phyloP scores from a whole-genome alignment of 2,797 vertebrate genomes.

The Coregonus suidteri region DNA sequence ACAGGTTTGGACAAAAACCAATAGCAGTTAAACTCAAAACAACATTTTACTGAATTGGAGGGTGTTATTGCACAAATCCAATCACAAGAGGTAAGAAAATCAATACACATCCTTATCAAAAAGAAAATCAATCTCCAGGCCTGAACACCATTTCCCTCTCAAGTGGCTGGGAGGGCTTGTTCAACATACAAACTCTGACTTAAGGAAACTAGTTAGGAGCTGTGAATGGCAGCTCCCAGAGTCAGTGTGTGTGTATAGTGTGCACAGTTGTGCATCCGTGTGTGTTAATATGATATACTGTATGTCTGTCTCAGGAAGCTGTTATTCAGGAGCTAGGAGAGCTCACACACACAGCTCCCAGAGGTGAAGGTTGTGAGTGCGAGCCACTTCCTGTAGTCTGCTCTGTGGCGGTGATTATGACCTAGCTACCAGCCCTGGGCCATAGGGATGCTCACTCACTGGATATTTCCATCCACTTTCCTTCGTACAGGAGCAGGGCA shows the following conservation, averaged over 20 bases:
- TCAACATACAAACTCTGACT: background rate
- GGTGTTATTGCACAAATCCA: background rate
- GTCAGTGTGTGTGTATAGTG: constrained; percentile 2
- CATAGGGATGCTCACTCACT: constrained; percentile 17
- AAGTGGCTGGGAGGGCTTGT: background rate
- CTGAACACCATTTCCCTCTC: background rate
- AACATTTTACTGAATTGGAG: constrained; percentile 11
- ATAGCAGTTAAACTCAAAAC: background rate
- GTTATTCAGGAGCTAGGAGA: constrained; percentile 47
- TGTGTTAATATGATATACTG: background rate
- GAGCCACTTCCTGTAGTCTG: background rate
- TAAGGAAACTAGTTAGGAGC: background rate
- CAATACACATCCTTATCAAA: background rate
- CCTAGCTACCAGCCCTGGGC: constrained; percentile 22
- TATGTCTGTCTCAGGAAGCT: constrained; percentile 6
- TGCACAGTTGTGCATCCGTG: background rate
- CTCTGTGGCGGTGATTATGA: constrained; percentile 32
- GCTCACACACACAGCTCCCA: constrained; percentile 18
- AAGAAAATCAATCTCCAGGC: background rate
- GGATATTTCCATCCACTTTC: constrained; percentile 36
- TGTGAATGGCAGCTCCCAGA: background rate
- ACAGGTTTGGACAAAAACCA: background rate
- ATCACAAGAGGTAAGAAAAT: background rate
- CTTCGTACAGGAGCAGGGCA: constrained; percentile 19
- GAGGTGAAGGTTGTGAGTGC: background rate